These are phyloP conservation scores for Oscheius sp. DNA, from an alignment of 2,888 invertebrate species.

Conservation along the genomic window DNA sequence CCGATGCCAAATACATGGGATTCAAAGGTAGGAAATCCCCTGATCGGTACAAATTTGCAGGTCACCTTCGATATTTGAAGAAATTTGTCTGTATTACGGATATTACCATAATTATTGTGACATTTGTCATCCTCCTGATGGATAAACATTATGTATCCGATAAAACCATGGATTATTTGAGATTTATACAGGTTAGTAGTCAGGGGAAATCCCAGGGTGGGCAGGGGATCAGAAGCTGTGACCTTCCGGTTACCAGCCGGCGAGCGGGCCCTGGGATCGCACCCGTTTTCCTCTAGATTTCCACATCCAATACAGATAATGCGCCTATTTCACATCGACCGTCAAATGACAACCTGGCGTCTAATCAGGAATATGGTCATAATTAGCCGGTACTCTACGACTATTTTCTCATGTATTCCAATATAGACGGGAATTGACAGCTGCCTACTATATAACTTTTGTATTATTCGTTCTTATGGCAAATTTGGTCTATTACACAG, in stretches of 20 bases:
- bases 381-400: slow-evolving; percentile 45
- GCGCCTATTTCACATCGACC: slow-evolving; percentile 67
- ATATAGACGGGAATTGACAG: slow-evolving; percentile 53
- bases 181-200: slow-evolving; percentile 49
- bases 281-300: too few species aligned
- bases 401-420: not conserved
- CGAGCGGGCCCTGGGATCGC: too few species aligned
- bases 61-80: slow-evolving; percentile 54
- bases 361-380: slow-evolving; percentile 60
- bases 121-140: slow-evolving; percentile 57
- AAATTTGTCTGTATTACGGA: slow-evolving; percentile 61
- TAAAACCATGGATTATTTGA: slow-evolving; percentile 44
- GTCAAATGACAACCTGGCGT: slow-evolving; percentile 66
- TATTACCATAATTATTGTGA: slow-evolving; percentile 60
- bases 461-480: slow-evolving; percentile 57
- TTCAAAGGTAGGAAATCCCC: slow-evolving; percentile 40
- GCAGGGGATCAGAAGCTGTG: too few species aligned
- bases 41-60: slow-evolving; percentile 38
- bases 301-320: slow-evolving; percentile 58
- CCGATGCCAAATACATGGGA: slow-evolving; percentile 64
- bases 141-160: slow-evolving; percentile 47
- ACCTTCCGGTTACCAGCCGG: too few species aligned
- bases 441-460: slow-evolving; percentile 65
- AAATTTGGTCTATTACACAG: slow-evolving; percentile 34
- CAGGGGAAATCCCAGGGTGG: too few species aligned